Evolutionary conservation across 2,113 vertebrate species (phyloP), one percentile per base, ranked within the genome.

Genomic region (Zosterops pallidus): DNA sequence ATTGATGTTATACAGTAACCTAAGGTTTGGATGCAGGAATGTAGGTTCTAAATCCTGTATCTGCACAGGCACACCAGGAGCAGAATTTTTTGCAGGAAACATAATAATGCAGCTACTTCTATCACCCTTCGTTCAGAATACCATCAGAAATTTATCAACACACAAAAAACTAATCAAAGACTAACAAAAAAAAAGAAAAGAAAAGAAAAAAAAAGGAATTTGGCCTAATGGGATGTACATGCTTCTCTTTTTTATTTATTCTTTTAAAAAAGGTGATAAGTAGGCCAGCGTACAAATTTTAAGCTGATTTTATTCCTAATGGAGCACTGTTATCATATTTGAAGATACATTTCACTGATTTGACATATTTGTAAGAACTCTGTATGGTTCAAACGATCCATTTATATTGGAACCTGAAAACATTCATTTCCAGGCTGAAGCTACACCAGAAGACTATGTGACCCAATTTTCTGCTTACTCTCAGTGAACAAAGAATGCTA

Each of bases 1-100:
- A 70, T 12, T 29, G 19, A 18, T 53, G 25, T 22, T 31, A 14
- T 1, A 23, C 4, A 44, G 5, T 16, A 69, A n/a, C 0, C 0
- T 2, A 44, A 63, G 8, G 21, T 4, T 67, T 23, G 47, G 19
- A 17, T 39, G 35, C 14, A 81, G 18, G 5, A 39, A 75, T n/a
- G 50, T 2, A 29, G 12, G 1, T 63, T 87, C 33, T 60, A 59
- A 60, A 47, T 23, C 9, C 22, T 74, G 4, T 7, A 21, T 5
- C 29, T 37, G 11, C 28, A 88, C 24, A 72, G 24, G 70, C 44
- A 64, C 6, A 72, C 6, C 26, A 35, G 33, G 14, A 70, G 6
- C 16, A 59, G 11, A 64, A 23, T 1, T 37, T 12, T 70, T 25
- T 3, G 3, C 41, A 12, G 15, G 19, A 14, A 85, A 55, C 2